These are phyloP conservation scores for Agrenia bidenticulata DNA, from an alignment of 2,888 invertebrate species.

Conservation along the genomic window DNA sequence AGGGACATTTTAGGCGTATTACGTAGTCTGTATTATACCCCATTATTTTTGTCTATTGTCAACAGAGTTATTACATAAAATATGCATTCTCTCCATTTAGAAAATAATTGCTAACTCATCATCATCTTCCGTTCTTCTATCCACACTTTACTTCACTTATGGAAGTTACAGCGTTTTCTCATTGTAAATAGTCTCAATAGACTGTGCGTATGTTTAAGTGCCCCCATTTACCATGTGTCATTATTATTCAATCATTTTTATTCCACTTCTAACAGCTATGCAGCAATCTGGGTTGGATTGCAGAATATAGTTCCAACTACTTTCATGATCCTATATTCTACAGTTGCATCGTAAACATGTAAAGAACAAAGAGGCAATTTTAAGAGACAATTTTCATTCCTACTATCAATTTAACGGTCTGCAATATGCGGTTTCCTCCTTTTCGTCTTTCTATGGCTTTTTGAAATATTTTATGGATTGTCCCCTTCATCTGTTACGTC, in stretches of 20 bases:
- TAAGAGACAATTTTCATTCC: background rate
- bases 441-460: too few species aligned
- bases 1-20: constrained; percentile 15
- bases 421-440: too few species aligned
- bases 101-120: constrained; percentile 23
- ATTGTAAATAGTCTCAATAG: constrained; percentile 12
- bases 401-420: background rate
- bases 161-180: background rate
- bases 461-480: too few species aligned
- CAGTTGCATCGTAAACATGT: background rate
- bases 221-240: constrained; percentile 21
- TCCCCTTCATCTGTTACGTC: background rate
- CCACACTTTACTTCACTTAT: background rate
- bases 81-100: constrained; percentile 25
- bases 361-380: background rate
- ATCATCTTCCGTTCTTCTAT: constrained; percentile 12
- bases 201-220: constrained; percentile 17
- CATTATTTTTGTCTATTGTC: constrained; percentile 20
- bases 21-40: constrained; percentile 7
- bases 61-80: constrained; percentile 27
- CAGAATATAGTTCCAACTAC: too few species aligned
- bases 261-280: background rate
- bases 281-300: too few species aligned
- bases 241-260: constrained; percentile 19
- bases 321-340: too few species aligned